Base-by-base conservation (phyloP, 2,888 invertebrate genomes). In the Phania funesta region DNA sequence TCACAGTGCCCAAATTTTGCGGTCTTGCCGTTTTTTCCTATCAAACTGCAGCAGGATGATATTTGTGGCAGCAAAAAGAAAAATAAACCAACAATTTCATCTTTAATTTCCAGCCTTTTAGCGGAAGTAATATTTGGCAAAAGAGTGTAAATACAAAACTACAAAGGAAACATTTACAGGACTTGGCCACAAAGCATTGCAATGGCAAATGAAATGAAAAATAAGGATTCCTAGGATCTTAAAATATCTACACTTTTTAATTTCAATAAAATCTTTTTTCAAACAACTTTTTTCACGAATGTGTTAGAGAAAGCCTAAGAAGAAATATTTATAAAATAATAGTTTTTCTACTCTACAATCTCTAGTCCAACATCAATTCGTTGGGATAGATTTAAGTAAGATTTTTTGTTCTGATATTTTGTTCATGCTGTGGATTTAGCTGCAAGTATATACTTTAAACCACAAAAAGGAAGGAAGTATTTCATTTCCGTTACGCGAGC, bases 401-500 rank as follows among this genome's bases (percentile, higher is more conserved):
- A 20, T 41, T 60, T 18, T 62, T 32, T 26, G 16, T 20, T 44
- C 7, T 29, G n/a, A n/a, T n/a, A n/a, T n/a, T n/a, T 3, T 7
- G 22, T 52, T 64, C 38, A 46, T 64, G n/a, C 8, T 38, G 29
- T 35, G 26, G 44, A 52, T 62, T 70, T 48, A 22, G 22, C 46
- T 58, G 29, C 38, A 18, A 44, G 29, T 52, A 56, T 65, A 67
- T 65, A 56, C 38, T 82, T 74, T 70, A 78, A 74, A 46, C 78
- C 77, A 58, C 82, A 82, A 73, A 82, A 65, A 70, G 84, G 84
- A 84, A 85, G 85, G 84, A 85, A 85, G 84, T 83, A 83, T 83
- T 85, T 85, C 82, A 85, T 84, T 85, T 85, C 85, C 85, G 83
- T 81, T 84, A 79, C 75, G 82, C 79, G 83, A 76, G 84, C 70